phyloP scores from a whole-genome alignment of 2,113 vertebrate species.

The Eolophus roseicapilla region DNA sequence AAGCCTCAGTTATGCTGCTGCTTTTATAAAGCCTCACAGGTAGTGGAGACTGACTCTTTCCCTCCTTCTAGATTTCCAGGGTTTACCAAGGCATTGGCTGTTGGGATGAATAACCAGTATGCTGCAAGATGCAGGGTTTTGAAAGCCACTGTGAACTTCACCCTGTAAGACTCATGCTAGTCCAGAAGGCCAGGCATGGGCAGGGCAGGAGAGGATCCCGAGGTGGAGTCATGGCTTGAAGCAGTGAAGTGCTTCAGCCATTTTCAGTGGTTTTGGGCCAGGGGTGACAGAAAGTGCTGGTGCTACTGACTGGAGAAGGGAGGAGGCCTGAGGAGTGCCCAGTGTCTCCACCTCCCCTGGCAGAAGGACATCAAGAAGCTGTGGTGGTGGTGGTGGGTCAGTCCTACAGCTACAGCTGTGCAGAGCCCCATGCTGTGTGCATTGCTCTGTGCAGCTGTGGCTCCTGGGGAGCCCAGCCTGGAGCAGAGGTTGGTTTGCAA shows the following conservation, averaged over 20 bases:
- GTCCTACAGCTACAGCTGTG: not conserved
- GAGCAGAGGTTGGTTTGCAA: not conserved
- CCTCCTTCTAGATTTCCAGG: constrained; percentile 28
- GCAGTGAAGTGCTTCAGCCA: not conserved
- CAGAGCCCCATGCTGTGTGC: not conserved
- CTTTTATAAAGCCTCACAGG: constrained; percentile 61
- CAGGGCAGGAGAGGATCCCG: not conserved
- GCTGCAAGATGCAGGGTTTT: not conserved
- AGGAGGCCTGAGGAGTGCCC: not conserved
- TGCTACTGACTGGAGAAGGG: not conserved
- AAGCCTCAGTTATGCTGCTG: constrained; percentile 55
- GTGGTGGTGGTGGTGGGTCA: not conserved
- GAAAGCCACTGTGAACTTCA: not conserved
- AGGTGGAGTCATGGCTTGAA: not conserved
- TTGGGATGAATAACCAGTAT: not conserved
- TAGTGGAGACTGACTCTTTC: constrained; percentile 5
- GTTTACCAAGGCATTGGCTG: not conserved
- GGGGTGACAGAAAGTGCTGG: not conserved
- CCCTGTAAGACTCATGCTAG: not conserved
- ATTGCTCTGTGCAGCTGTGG: not conserved
- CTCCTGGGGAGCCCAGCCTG: not conserved
- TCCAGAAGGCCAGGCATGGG: not conserved
- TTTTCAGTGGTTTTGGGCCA: not conserved
- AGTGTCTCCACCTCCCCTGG: not conserved
- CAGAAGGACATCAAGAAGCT: not conserved